phyloP scores from a whole-genome alignment of 2,888 invertebrate species.

The Phyllotreta striolata region DNA sequence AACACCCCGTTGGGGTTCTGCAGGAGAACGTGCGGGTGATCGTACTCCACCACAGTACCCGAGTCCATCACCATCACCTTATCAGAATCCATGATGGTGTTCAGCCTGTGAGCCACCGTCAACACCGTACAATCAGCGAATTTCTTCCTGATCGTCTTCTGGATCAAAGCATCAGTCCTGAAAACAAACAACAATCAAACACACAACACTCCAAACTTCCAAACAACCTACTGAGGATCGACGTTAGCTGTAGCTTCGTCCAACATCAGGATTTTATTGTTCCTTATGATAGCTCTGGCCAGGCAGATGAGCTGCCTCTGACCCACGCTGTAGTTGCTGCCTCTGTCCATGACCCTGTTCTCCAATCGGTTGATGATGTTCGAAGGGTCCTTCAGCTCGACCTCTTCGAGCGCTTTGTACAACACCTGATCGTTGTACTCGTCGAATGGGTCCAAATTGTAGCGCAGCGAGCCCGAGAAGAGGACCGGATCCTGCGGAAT shows the following conservation, averaged over 20 bases:
- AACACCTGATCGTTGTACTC: constrained; percentile 76
- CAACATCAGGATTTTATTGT: constrained; percentile 83
- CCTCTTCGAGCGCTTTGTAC: constrained; percentile 80
- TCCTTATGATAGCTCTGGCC: constrained; percentile 85
- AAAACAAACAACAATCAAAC: constrained; percentile 4
- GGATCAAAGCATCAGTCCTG: constrained; percentile 76
- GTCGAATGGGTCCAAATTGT: constrained; percentile 86
- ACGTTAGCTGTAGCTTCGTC: constrained; percentile 95
- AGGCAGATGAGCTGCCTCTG: constrained; percentile 90
- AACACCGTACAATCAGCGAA: constrained; percentile 80
- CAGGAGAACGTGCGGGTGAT: constrained; percentile 75
- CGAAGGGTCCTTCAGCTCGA: constrained; percentile 75
- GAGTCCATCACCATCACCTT: constrained; percentile 82
- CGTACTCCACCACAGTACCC: constrained; percentile 78
- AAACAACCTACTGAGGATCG: constrained; percentile 87
- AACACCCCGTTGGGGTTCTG: constrained; percentile 69
- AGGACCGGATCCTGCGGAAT: constrained; percentile 93
- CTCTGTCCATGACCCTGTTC: constrained; percentile 76
- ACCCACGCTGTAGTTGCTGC: constrained; percentile 86
- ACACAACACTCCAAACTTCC: constrained; percentile 57
- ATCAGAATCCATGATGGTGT: constrained; percentile 60
- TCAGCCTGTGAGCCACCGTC: constrained; percentile 62
- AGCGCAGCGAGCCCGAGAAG: constrained; percentile 82
- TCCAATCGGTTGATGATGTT: constrained; percentile 69
- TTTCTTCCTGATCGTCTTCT: constrained; percentile 76